Percentiles rank a stretch among this genome's conserved stretches.
phyloP scores from a whole-genome alignment of 2,888 invertebrate species.

The Eucera pruinosa region DNA sequence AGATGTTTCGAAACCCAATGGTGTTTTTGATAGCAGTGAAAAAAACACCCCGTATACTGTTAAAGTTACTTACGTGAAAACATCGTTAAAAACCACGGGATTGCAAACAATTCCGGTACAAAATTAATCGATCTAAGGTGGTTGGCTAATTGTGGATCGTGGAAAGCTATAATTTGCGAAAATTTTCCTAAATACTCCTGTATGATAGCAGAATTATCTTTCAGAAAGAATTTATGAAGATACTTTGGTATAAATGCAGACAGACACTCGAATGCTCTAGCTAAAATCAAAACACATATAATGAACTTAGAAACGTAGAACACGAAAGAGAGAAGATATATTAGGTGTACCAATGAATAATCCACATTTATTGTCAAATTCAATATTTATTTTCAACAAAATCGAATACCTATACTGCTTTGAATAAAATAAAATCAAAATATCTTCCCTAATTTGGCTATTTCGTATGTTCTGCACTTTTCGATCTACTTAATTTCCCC shows the following conservation, averaged over 20 bases:
- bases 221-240: conserved; percentile 97
- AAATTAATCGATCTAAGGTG: conserved; percentile 97
- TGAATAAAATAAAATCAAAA: no score
- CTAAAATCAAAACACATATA: conserved; percentile 86
- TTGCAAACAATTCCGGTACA: conserved; percentile 98
- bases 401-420: no score
- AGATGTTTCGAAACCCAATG: no score
- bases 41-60: neutral
- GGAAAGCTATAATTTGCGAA: conserved; percentile 97
- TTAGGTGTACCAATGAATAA: no score
- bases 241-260: conserved; percentile 98
- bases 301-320: neutral
- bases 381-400: no score
- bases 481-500: no score
- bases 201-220: conserved; percentile 98
- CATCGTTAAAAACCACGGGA: conserved; percentile 99
- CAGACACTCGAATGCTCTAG: conserved; percentile 97
- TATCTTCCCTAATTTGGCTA: no score
- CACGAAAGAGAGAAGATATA: no score
- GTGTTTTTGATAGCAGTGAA: no score
- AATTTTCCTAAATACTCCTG: conserved; percentile 99
- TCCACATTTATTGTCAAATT: no score
- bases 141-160: conserved; percentile 96
- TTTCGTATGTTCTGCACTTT: no score
- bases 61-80: conserved; percentile 93